A percentile compares a stretch with the other conserved stretches of the same genome.
These are phyloP conservation scores for Microcebus griseorufus DNA, from an alignment of 2,113 vertebrate species.

Conservation along the genomic window DNA sequence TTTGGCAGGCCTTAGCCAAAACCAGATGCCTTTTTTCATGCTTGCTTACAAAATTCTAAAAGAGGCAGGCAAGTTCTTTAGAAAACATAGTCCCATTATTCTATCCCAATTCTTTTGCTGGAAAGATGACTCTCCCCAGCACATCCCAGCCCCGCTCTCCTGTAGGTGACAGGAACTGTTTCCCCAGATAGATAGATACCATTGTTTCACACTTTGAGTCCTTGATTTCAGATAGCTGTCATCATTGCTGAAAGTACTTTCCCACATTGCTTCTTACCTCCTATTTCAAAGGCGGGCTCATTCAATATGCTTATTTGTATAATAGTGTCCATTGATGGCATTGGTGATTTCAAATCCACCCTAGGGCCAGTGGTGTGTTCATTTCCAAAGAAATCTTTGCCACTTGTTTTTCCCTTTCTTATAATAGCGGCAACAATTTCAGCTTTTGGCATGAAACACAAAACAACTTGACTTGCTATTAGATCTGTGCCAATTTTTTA, in stretches of 20 bases:
- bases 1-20: background rate
- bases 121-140: background rate
- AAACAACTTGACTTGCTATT: background rate
- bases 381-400: slow-evolving; percentile 35
- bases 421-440: slow-evolving; percentile 31
- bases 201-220: background rate
- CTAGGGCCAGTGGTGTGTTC: background rate
- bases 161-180: background rate
- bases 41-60: background rate
- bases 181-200: background rate
- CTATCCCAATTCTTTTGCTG: background rate
- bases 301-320: background rate
- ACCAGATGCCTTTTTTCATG: background rate
- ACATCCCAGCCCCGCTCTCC: background rate
- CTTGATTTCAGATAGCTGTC: slow-evolving; percentile 39
- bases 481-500: background rate
- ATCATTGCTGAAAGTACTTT: background rate
- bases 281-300: slow-evolving; percentile 8
- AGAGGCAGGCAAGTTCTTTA: background rate
- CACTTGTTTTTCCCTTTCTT: slow-evolving; percentile 27
- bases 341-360: background rate
- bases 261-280: slow-evolving; percentile 10
- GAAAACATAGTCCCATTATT: background rate
- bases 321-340: background rate
- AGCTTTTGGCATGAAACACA: background rate